A percentile compares a stretch with the other conserved stretches of the same genome.
Evolutionary conservation across 1,140 invertebrate species (phyloP).

Genomic region (Parasteatoda tepidariorum): DNA sequence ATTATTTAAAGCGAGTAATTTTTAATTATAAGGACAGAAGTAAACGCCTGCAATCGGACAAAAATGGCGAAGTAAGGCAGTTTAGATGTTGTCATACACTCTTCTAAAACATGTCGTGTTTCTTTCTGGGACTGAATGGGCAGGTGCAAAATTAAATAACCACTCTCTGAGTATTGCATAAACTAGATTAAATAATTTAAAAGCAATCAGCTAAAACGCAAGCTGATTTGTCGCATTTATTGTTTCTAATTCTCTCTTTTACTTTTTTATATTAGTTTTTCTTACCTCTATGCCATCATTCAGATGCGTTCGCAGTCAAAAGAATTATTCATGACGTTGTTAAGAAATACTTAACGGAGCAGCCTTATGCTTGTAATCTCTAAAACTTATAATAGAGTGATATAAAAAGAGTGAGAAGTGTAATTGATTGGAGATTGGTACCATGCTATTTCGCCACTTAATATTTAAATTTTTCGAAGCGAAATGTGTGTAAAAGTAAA

Average conservation of each 20-base stretch:
- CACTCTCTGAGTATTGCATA: neutral
- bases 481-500: too few relatives aligned
- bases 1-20: too few relatives aligned
- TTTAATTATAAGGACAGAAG: too few relatives aligned
- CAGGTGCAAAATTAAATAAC: slow-evolving; percentile 50
- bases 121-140: too few relatives aligned
- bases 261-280: neutral
- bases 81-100: too few relatives aligned
- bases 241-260: neutral
- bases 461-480: too few relatives aligned
- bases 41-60: too few relatives aligned
- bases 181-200: slow-evolving; percentile 29
- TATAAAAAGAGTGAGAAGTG: too few relatives aligned
- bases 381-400: neutral
- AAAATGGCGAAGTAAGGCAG: too few relatives aligned
- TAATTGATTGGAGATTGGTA: too few relatives aligned
- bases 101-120: too few relatives aligned
- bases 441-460: too few relatives aligned
- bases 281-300: neutral
- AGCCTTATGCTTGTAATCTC: neutral
- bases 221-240: slow-evolving; percentile 7
- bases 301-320: neutral
- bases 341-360: neutral
- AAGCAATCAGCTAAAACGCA: slow-evolving; percentile 45
- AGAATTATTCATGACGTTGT: neutral